Base-by-base conservation (phyloP, 2,797 vertebrate species). In the Chloroceryle inda region DNA sequence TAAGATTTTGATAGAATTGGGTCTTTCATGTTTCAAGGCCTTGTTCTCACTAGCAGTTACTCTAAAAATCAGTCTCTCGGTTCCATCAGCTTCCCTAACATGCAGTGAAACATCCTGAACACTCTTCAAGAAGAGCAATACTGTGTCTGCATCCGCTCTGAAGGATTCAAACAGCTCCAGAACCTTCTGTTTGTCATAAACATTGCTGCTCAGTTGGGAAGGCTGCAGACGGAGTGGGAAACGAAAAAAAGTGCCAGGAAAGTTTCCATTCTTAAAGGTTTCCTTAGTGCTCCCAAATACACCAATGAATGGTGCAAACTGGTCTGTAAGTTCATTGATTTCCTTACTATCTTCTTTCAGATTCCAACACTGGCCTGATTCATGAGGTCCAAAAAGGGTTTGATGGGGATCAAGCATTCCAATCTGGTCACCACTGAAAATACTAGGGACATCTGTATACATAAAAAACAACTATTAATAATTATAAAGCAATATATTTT, bases 311-410 rank as follows among this genome's bases (percentile, higher is more conserved):
- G 99, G 99, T 42, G 99, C 98, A 97, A 99, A 99, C 44, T 99
- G 99, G 97, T 99, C 99, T 2, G 98, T 95, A 35, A 99, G 98
- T 88, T 99, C 99, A 56, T 93, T 98, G 79, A 99, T 99, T 98
- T 99, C 99, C 96, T 99, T 99, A 76, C 98, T 98, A 86, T 99
- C 99, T 35, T 98, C 98, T 97, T 98, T 99, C 71, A 99, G 97
- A 96, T 99, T 99, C 99, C 99, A 99, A 97, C 99, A 99, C 90
- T 99, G 99, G 76, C 99, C 99, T 24, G 99, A 99, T 96, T 99
- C 99, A 38, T 99, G 98, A 42, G 98, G 98, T 91, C 99, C 99
- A 96, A 99, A 99, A 92, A 99, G 98, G 49, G 98, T 98, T 95
- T 99, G 99, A 97, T 99, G 99, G 84, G 99, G 99, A 97, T 99